phyloP scores from a whole-genome alignment of 2,888 invertebrate genomes.

The Acleris literana region DNA sequence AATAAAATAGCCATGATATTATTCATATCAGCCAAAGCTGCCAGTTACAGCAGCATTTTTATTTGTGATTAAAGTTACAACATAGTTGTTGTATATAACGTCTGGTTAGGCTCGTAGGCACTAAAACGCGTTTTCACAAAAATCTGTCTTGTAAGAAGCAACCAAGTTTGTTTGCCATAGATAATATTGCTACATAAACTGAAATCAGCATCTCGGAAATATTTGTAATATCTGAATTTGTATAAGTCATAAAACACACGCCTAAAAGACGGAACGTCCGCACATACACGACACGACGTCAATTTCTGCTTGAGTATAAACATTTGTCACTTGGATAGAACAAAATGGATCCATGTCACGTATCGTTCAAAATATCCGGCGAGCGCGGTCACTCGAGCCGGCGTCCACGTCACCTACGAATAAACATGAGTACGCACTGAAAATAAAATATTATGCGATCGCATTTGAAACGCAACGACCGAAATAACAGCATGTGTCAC shows the following conservation, averaged over 20 bases:
- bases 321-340: constrained; percentile 34
- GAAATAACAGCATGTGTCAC: constrained; percentile 73
- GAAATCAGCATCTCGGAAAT: too few species aligned
- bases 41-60: too few species aligned
- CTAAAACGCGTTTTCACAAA: too few species aligned
- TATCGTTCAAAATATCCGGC: constrained; percentile 59
- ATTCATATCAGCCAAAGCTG: too few species aligned
- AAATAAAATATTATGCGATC: constrained; percentile 80
- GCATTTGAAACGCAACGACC: constrained; percentile 69
- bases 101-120: too few species aligned
- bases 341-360: constrained; percentile 59
- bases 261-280: constrained; percentile 10
- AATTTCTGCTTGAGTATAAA: constrained; percentile 27
- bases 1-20: too few species aligned
- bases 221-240: too few species aligned
- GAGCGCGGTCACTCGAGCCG: constrained; percentile 47
- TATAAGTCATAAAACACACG: constrained; percentile 4
- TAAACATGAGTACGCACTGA: constrained; percentile 76
- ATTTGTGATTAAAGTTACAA: too few species aligned
- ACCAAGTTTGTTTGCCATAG: too few species aligned
- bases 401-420: constrained; percentile 65
- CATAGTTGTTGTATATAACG: too few species aligned
- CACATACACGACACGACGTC: constrained; percentile 4
- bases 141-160: too few species aligned
- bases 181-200: too few species aligned